Evolutionary conservation across 2,888 invertebrate genomes (phyloP).

Genomic region (Brachyopa scutellaris): DNA sequence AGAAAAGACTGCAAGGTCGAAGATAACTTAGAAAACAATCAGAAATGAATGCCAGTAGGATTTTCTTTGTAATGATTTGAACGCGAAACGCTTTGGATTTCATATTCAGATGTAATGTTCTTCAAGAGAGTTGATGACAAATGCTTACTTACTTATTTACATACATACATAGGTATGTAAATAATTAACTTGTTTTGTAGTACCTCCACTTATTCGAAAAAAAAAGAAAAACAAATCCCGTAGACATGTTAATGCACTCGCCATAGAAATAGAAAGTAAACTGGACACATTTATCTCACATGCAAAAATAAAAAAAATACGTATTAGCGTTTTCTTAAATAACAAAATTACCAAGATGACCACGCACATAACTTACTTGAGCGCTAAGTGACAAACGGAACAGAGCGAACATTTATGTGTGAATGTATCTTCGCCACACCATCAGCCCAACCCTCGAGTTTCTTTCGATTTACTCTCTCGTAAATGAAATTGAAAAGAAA

Average conservation of each 20-base stretch:
- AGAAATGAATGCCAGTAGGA: no score
- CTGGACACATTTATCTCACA: conserved; percentile 7
- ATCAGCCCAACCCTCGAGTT: conserved; percentile 23
- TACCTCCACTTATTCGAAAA: no score
- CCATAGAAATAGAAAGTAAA: conserved; percentile 36
- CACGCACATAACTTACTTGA: not conserved
- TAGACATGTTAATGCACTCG: conserved; percentile 21
- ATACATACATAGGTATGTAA: no score
- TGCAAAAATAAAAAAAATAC: not conserved
- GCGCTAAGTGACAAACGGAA: conserved; percentile 9
- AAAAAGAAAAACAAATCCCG: not conserved
- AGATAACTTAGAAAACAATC: no score
- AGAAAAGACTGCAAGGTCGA: no score
- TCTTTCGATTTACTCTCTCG: not conserved
- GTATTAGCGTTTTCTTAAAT: conserved; percentile 25
- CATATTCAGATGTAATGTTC: no score
- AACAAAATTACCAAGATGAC: not conserved
- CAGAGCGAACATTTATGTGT: not conserved
- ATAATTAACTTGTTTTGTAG: no score
- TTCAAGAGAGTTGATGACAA: no score
- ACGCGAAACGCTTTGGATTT: no score
- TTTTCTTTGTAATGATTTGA: no score
- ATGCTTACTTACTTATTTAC: no score
- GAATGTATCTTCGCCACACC: not conserved
- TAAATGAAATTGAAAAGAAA: not conserved